These are phyloP conservation scores for Silurus meridionalis DNA, from an alignment of 2,113 vertebrate genomes.

Conservation along the genomic window DNA sequence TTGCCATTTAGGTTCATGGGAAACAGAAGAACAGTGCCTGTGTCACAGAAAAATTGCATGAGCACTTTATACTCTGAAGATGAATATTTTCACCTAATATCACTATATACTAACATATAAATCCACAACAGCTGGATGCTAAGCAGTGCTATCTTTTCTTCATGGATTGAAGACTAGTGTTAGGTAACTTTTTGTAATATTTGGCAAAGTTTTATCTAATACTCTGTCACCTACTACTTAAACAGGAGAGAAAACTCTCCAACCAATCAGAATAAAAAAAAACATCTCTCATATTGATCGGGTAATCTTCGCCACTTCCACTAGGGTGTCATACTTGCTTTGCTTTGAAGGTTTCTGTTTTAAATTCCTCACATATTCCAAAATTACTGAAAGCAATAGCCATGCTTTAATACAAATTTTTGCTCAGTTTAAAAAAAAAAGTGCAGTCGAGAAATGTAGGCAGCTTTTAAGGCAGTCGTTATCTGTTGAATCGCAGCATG, in stretches of 20 bases:
- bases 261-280: neutral
- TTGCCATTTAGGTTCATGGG: neutral
- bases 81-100: neutral
- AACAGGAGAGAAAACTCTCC: neutral
- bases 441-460: neutral
- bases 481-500: conserved; percentile 42
- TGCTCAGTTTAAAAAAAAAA: neutral
- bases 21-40: neutral
- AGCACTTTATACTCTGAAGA: neutral
- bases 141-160: neutral
- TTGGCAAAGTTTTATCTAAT: neutral
- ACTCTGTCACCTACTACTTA: neutral
- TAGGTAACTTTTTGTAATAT: neutral
- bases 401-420: neutral
- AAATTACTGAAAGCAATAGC: neutral
- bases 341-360: neutral
- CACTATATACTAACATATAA: neutral
- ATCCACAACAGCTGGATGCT: neutral
- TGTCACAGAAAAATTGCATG: neutral
- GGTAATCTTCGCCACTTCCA: neutral
- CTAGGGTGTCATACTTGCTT: neutral
- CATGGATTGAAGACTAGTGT: neutral
- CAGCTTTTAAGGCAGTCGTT: conserved; percentile 19
- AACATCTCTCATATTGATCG: neutral
- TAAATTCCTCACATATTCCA: neutral